Conservation (phyloP, 2,797 vertebrate genomes). For the Sebastes cheni region DNA sequence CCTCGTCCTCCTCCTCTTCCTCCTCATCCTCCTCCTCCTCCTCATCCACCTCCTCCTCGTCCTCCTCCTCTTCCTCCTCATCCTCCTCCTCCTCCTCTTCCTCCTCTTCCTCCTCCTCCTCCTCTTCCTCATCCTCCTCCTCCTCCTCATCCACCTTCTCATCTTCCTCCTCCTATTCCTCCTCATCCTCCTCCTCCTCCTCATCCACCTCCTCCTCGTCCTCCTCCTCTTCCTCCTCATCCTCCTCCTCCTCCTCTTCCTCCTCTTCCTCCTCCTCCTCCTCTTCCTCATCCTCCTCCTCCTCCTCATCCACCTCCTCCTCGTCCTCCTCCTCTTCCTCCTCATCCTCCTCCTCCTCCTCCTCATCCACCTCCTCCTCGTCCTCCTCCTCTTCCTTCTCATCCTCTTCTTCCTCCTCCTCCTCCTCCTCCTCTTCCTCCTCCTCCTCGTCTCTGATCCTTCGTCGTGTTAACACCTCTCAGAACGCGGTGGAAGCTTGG, state of each 20-base stretch:
- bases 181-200: rapidly evolving
- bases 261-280: rapidly evolving
- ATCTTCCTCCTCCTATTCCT: no score
- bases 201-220: no score
- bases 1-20: no score
- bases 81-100: no score
- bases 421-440: no score
- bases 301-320: rapidly evolving
- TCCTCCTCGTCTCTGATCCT: background rate
- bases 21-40: no score
- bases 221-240: rapidly evolving
- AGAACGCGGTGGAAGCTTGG: constrained; percentile 9
- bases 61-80: no score
- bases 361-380: rapidly evolving
- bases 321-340: rapidly evolving
- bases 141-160: background rate
- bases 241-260: background rate
- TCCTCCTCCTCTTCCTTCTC: rapidly evolving
- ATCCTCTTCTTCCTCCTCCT: rapidly evolving
- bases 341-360: rapidly evolving
- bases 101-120: no score
- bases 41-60: no score
- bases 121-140: no score
- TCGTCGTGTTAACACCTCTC: constrained; percentile 52
- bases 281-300: rapidly evolving